Base-by-base conservation (phyloP, 2,113 vertebrate species). In the Alaudala cheleensis region DNA sequence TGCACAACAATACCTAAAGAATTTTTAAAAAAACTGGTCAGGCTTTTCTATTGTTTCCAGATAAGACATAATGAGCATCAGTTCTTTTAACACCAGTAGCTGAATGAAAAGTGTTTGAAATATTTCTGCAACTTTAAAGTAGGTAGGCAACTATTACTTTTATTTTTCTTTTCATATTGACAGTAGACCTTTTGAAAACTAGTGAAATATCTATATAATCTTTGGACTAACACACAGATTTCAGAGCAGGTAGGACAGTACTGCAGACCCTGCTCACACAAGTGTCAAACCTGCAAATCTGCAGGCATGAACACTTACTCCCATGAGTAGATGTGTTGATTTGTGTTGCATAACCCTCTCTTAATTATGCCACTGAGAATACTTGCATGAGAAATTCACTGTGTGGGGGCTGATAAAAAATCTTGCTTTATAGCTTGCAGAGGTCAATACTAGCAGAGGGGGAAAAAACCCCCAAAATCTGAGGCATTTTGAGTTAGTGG, bases 311-410 rank as follows among this genome's bases (percentile, higher is more conserved):
- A 85, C 86, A 90, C 21, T 58, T 83, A 56, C 34, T 86, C 58
- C 54, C 2, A 2, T 57, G 67, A 90, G 51, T 11, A 82, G 62
- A 13, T 49, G 62, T 7, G 53, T 33, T 84, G 66, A 86, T 93
- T 93, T 77, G 40, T 76, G 60, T 90, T 92, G 49, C 56, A 66
- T 84, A 95, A 96, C 26, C 33, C 49, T 82, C 66, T 83, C 20
- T 79, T 87, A 95, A 92, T 90, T 89, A 87, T 66, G 62, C 23
- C 76, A 60, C 53, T 53, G 42, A 74, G 79, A 95, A 85, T 66
- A 91, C 26, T 62, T 66, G 72, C 83, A 86, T 40, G 65, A 86
- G 53, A 92, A 86, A 94, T 71, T 81, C 37, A 65, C 34, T 83
- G 22, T 50, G 53, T 65, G 53, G 20, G 56, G 40, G 53, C 5